A percentile compares a stretch with the other conserved stretches of the same genome.
Evolutionary conservation across 2,888 invertebrate species (phyloP).

Genomic region (Apamea monoglypha): DNA sequence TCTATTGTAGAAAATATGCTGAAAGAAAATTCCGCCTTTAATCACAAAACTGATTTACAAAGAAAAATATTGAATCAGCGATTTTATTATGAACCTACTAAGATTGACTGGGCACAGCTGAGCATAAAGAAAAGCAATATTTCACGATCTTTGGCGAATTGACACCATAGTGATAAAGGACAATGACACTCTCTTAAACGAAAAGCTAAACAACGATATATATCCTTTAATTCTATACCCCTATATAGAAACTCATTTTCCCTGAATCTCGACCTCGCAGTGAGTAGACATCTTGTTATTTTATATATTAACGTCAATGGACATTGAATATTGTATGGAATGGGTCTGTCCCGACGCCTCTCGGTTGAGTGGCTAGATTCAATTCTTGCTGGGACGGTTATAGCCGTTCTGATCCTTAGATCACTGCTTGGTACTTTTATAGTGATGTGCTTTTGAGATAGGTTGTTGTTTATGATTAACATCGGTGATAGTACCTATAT

Average conservation of each 20-base stretch:
- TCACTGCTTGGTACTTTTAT: slow-evolving; percentile 27
- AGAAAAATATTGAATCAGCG: background rate
- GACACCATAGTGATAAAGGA: slow-evolving; percentile 1
- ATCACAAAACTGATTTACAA: background rate
- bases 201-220: slow-evolving; percentile 19
- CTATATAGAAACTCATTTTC: slow-evolving; percentile 29
- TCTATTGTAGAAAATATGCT: background rate
- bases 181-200: background rate
- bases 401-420: slow-evolving; percentile 21
- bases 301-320: slow-evolving; percentile 55
- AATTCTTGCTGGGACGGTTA: slow-evolving; percentile 37
- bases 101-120: background rate
- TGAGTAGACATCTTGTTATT: slow-evolving; percentile 44
- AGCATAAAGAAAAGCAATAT: background rate
- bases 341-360: slow-evolving; percentile 21
- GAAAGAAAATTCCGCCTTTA: background rate
- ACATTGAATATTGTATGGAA: slow-evolving; percentile 55
- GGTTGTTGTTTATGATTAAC: slow-evolving; percentile 32
- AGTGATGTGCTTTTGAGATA: slow-evolving; percentile 36
- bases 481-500: slow-evolving; percentile 1
- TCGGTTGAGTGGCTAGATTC: slow-evolving; percentile 44
- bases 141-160: background rate
- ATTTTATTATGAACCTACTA: background rate
- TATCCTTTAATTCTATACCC: slow-evolving; percentile 17
- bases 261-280: slow-evolving; percentile 19